Base-by-base conservation (phyloP, 2,113 vertebrate species). In the Lasiurus borealis region DNA sequence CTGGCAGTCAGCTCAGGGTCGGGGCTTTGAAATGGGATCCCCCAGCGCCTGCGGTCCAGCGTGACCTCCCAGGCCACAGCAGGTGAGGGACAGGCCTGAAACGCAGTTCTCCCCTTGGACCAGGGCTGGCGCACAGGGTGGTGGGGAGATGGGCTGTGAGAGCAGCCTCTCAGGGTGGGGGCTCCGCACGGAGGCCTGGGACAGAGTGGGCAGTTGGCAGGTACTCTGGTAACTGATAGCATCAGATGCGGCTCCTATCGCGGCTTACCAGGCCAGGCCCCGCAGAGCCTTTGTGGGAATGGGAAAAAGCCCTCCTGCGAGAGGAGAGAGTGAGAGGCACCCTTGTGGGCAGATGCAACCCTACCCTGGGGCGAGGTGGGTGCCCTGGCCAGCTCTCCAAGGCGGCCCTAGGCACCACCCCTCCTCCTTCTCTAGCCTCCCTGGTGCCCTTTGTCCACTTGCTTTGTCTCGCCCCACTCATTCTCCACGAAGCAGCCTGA, bases 11-110 rank as follows among this genome's bases (percentile, higher is more conserved):
- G 72, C 66, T 91, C 50, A 6, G 59, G 59, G 27, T 62, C 46
- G n/a, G 94, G 86, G 75, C 96, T 96, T 96, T 97, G 97, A 97
- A 97, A 97, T 95, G 80, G 54, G 95, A 96, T 96, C 83, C 29
- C 40, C 31, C 21, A 16, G 69, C 0, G 29, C 86, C 69, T n/a
- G 2, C 48, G 44, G 44, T 78, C 85, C 82, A 50, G 27, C 8
- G 88, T 85, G 82, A 57, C 64, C 83, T 88, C 50, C 31, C 7
- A 13, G 80, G 85, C 71, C 57, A 46, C 31, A 44, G 88, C 48
- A 76, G 91, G 50, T 57, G 71, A 89, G 0, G 12, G 73, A 29
- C 64, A 82, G 54, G 36, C 75, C 78, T 91, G 75, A 88, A 54
- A 31, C 52, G 46, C 34, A 46, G 77, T n/a, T 69, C 27, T 34